These are phyloP conservation scores for Apus apus DNA, from an alignment of 2,113 vertebrate species.

Conservation along the genomic window DNA sequence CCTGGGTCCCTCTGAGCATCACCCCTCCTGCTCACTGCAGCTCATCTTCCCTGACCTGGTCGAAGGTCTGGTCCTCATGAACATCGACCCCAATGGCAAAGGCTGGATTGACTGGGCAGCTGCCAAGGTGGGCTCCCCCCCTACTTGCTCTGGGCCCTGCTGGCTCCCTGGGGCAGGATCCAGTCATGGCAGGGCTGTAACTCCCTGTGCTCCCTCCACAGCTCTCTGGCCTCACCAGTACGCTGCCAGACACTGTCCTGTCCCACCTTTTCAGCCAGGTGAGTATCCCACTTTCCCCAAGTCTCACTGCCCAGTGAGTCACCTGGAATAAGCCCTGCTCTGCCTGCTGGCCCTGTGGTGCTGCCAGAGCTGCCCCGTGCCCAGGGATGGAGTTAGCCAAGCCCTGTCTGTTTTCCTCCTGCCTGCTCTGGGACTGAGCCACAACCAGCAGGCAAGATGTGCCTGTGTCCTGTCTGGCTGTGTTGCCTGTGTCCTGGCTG, in stretches of 20 bases:
- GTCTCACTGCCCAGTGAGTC: background rate
- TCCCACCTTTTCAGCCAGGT: conserved; percentile 99
- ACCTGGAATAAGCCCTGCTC: background rate
- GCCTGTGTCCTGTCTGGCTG: background rate
- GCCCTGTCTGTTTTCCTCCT: background rate
- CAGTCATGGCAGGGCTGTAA: accelerated
- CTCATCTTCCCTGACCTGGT: conserved; percentile 94
- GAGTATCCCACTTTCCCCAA: accelerated
- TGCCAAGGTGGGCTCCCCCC: conserved; percentile 79
- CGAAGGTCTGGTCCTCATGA: conserved; percentile 94
- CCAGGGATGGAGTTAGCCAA: background rate
- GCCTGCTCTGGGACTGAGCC: background rate
- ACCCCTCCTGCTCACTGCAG: conserved; percentile 61
- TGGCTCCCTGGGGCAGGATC: background rate
- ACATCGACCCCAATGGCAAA: conserved; percentile 96
- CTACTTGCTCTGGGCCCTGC: too few relatives aligned
- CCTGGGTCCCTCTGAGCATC: background rate
- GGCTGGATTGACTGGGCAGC: conserved; percentile 99
- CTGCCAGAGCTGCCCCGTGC: background rate
- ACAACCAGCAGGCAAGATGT: accelerated
- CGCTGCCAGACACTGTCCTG: conserved; percentile 87
- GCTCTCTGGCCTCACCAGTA: conserved; percentile 93
- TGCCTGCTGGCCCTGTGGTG: background rate
- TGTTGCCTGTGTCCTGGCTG: background rate
- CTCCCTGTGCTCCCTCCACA: conserved; percentile 25